Base-by-base conservation (phyloP, 2,113 vertebrate genomes). In the Puffinus mauretanicus region DNA sequence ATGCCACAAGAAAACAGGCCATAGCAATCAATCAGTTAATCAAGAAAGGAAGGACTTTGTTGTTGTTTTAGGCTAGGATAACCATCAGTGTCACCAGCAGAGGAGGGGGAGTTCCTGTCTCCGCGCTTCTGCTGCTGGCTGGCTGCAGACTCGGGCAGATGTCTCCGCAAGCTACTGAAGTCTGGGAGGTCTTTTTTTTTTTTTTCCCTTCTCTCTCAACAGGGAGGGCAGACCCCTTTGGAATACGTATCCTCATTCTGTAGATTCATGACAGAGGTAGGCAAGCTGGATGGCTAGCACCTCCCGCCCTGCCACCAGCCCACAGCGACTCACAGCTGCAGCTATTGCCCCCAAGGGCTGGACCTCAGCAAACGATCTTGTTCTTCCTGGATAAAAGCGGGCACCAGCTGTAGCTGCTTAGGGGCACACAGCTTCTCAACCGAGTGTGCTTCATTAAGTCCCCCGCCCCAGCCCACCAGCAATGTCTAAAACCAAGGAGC, bases 81-180 rank as follows among this genome's bases (percentile, higher is more conserved):
- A 90, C 54, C 88, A 94, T 80, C 79, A 42, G 49, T 52, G 64
- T 62, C 90, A 80, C 58, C 42, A 84, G 79, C 75, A 83, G 76
- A 83, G n/a, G 70, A 86, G 81, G 55, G 47, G n/a, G 65, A 88
- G 71, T 70, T 90, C 88, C 92, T 81, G 82, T 25, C 76, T 58
- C 82, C 67, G 3, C 3, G 24, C 49, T 24, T 2, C 42, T 69
- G 88, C 61, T 62, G 71, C 88, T 47, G 71, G 55, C 60, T 55
- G 78, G 5, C 86, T 67, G 44, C 61, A 85, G 70, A 51, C 58
- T 34, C 0, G 0, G 65, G 70, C 49, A 87, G 64, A 88, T 40
- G 25, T 46, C 58, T 85, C 60, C 16, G 11, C 7, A 30, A 82
- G 36, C 44, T 54, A 16, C 62, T 62, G 17, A 11, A 44, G 16